Evolutionary conservation across 1,140 invertebrate species (phyloP).

Genomic region (Drosophila dunni): DNA sequence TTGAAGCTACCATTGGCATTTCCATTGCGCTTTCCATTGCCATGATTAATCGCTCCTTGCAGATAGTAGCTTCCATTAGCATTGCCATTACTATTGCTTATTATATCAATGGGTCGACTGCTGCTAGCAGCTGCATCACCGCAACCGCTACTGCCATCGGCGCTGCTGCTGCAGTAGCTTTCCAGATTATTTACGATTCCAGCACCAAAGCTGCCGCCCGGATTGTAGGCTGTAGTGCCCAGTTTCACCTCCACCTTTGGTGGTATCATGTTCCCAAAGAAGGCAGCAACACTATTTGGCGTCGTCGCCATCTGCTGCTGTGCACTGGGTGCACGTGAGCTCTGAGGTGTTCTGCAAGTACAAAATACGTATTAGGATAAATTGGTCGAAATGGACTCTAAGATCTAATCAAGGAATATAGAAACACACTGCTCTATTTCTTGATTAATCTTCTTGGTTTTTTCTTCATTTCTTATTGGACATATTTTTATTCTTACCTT

Average conservation of each 20-base stretch:
- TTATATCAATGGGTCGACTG: constrained; percentile 77
- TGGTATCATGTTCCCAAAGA: constrained; percentile 83
- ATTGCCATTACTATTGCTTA: constrained; percentile 40
- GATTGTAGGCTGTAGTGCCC: constrained; percentile 50
- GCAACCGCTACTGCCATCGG: constrained; percentile 55
- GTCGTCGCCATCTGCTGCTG: constrained; percentile 64
- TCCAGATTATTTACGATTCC: constrained; percentile 37
- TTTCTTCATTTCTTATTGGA: not conserved
- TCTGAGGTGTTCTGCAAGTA: constrained; percentile 58
- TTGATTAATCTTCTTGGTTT: too few species aligned
- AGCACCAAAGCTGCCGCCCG: not conserved
- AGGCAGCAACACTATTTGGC: constrained; percentile 72
- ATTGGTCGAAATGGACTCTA: too few species aligned
- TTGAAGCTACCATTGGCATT: constrained; percentile 35
- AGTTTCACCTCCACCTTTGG: constrained; percentile 80
- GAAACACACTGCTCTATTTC: too few species aligned
- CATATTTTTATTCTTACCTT: constrained; percentile 37
- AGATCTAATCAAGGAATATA: not conserved
- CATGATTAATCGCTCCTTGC: constrained; percentile 47
- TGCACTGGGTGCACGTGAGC: constrained; percentile 56
- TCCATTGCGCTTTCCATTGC: constrained; percentile 45
- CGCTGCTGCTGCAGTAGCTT: constrained; percentile 69
- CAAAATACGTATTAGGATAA: not conserved
- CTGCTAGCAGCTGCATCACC: constrained; percentile 23
- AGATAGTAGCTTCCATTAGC: constrained; percentile 47